Evolutionary conservation across 2,113 vertebrate species (phyloP).

Genomic region (Prionailurus viverrinus): DNA sequence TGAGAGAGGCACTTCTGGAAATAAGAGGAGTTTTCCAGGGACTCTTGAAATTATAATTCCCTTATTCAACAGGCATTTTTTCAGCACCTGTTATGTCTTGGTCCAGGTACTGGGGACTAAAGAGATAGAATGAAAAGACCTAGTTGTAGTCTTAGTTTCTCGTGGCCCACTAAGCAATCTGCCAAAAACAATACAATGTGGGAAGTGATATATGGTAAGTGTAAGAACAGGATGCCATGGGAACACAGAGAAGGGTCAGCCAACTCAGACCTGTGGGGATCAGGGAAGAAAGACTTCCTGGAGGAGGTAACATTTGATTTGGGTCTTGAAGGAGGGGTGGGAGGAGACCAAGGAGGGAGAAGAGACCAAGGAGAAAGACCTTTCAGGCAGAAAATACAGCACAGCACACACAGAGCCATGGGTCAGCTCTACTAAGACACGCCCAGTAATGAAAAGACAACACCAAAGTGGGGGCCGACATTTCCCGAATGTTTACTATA

Average conservation of each 20-base stretch:
- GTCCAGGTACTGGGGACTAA: background rate
- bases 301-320: background rate
- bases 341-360: background rate
- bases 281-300: background rate
- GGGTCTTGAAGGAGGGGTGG: background rate
- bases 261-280: too few species aligned
- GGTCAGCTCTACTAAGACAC: background rate
- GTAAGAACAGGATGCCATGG: too few species aligned
- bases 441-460: background rate
- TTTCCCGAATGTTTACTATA: background rate
- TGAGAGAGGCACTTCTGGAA: background rate
- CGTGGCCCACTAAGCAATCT: background rate
- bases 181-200: background rate
- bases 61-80: background rate
- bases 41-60: background rate
- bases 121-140: background rate
- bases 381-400: background rate
- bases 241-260: background rate
- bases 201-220: background rate
- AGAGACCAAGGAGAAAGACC: background rate
- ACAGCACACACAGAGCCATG: background rate
- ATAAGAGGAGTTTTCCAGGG: background rate
- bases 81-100: background rate
- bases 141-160: background rate
- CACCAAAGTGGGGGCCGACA: background rate